Conservation (phyloP, 23 tunicate genomes). For the Halocynthia roretzi region DNA sequence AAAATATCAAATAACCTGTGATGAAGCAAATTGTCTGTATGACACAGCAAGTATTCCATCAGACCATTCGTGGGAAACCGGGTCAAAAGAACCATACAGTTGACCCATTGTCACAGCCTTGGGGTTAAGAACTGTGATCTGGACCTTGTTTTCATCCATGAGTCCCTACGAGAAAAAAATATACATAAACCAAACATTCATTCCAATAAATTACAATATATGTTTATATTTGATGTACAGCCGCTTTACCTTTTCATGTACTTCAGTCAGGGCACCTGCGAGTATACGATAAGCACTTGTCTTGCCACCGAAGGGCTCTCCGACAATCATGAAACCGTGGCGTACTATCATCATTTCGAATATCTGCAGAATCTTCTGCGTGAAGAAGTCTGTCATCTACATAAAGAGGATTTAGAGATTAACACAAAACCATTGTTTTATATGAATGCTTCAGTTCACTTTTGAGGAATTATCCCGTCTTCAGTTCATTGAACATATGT, state of each 20-base stretch:
- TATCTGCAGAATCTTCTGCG: conserved; percentile 94
- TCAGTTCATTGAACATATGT: too few species aligned
- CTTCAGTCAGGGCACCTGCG: conserved; percentile 82
- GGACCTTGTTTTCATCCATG: conserved; percentile 98
- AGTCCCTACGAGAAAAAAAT: conserved; percentile 45
- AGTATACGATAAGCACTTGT: conserved; percentile 91
- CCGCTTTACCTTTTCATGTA: conserved; percentile 67
- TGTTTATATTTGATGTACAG: too few species aligned
- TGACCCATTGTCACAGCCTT: conserved; percentile 98
- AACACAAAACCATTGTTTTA: too few species aligned
- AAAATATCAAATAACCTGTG: conserved; percentile 39
- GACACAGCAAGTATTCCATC: conserved; percentile 95
- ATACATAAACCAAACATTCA: neutral
- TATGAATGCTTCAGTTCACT: too few species aligned
- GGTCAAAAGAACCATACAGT: conserved; percentile 94
- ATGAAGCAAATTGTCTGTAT: conserved; percentile 85
- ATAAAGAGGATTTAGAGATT: neutral
- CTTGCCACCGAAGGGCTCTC: conserved; percentile 97
- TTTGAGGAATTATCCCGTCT: too few species aligned
- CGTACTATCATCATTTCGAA: conserved; percentile 98
- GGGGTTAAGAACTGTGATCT: conserved; percentile 93
- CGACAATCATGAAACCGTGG: conserved; percentile 99
- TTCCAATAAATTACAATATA: too few species aligned
- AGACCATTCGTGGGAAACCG: conserved; percentile 97
- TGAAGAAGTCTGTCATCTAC: conserved; percentile 98